phyloP scores from a whole-genome alignment of 2,888 invertebrate species.

The Endotricha flammealis region DNA sequence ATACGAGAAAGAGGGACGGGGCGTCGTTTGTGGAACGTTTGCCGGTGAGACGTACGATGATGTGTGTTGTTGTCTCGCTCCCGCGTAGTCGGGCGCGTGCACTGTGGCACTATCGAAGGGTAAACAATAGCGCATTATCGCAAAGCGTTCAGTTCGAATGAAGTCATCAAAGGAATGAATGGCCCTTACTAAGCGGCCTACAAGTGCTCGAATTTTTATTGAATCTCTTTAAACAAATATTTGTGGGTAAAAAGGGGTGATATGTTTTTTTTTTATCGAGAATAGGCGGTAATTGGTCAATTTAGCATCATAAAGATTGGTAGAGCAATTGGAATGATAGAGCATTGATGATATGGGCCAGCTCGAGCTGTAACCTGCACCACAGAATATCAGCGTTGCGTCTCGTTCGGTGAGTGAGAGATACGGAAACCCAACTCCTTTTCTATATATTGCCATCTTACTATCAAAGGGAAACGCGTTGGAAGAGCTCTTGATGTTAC shows the following conservation, averaged over 20 bases:
- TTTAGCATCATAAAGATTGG: constrained; percentile 26
- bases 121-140: constrained; percentile 78
- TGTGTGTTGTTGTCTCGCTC: constrained; percentile 53
- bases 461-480: too few relatives aligned
- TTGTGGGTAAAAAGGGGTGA: constrained; percentile 48
- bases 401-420: too few relatives aligned
- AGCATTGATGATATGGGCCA: too few relatives aligned
- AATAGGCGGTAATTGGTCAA: constrained; percentile 29
- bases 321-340: too few relatives aligned
- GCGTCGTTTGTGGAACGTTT: constrained; percentile 46
- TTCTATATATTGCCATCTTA: too few relatives aligned
- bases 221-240: constrained; percentile 69
- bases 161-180: constrained; percentile 78
- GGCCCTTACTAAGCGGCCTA: constrained; percentile 62
- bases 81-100: constrained; percentile 66
- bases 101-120: constrained; percentile 75
- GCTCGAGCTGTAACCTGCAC: too few relatives aligned
- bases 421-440: too few relatives aligned
- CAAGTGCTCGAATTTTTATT: constrained; percentile 71
- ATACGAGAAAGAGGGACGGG: constrained; percentile 51
- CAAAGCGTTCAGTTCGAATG: constrained; percentile 70
- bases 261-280: constrained; percentile 33
- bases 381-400: too few relatives aligned
- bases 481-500: too few relatives aligned
- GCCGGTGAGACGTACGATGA: constrained; percentile 42